phyloP scores from a whole-genome alignment of 2,113 vertebrate genomes.

The Kryptolebias marmoratus region DNA sequence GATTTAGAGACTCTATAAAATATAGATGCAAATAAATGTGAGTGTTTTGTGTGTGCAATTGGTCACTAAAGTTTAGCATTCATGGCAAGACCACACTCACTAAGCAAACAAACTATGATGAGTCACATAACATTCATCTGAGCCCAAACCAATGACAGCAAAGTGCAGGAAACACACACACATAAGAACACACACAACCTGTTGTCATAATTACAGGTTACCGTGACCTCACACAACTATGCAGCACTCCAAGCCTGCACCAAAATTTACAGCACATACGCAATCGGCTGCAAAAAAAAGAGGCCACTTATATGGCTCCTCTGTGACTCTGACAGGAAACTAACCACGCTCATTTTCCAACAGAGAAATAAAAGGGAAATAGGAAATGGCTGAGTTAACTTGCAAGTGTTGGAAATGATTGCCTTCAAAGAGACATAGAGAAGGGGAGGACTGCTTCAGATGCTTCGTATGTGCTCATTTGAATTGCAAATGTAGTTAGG shows the following conservation, averaged over 20 bases:
- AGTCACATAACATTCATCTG: constrained; percentile 49
- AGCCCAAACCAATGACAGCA: constrained; percentile 44
- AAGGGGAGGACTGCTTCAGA: constrained; percentile 38
- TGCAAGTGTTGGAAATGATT: constrained; percentile 32
- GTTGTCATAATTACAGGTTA: constrained; percentile 12
- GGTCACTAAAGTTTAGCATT: constrained; percentile 28
- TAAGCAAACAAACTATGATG: constrained; percentile 54
- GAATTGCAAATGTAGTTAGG: constrained; percentile 71
- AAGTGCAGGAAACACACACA: constrained; percentile 17
- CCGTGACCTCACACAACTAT: constrained; percentile 31
- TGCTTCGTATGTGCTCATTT: constrained; percentile 63
- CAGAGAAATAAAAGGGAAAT: constrained; percentile 9
- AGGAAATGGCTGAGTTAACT: constrained; percentile 44
- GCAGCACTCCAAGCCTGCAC: not conserved
- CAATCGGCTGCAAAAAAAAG: constrained; percentile 4
- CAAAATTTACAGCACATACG: constrained; percentile 4
- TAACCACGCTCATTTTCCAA: not conserved
- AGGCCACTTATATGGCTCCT: constrained; percentile 4
- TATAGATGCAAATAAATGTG: not conserved
- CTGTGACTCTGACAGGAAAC: not conserved
- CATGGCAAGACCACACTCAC: constrained; percentile 43
- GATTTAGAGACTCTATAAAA: not conserved
- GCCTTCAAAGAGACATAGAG: constrained; percentile 47
- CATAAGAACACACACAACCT: constrained; percentile 25
- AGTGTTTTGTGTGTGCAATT: constrained; percentile 9